These are phyloP conservation scores for Drosophila lutescens DNA, from an alignment of 2,888 invertebrate genomes.

Conservation along the genomic window DNA sequence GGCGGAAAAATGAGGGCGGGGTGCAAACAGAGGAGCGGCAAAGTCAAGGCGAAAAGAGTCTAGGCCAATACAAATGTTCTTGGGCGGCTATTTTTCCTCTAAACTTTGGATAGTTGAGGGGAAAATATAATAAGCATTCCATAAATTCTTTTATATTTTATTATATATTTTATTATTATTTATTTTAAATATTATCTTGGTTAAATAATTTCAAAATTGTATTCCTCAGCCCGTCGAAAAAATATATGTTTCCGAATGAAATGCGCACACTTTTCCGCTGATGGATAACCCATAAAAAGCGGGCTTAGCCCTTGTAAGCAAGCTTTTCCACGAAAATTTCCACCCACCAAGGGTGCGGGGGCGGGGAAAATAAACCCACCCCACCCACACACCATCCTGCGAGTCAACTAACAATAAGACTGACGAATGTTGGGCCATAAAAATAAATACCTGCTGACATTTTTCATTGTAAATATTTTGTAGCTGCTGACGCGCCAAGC, in stretches of 20 bases:
- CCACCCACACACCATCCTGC: not conserved
- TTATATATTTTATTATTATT: not conserved
- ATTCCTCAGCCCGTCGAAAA: not conserved
- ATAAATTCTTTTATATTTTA: not conserved
- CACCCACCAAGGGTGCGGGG: not conserved
- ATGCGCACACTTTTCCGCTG: conserved; percentile 8
- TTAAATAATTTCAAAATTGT: not conserved
- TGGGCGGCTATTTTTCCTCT: not conserved
- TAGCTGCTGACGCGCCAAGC: conserved; percentile 71
- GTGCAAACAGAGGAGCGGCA: conserved; percentile 24
- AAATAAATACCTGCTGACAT: conserved; percentile 81
- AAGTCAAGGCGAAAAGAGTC: conserved; percentile 33
- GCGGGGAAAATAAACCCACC: not conserved
- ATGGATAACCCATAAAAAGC: conserved; percentile 37
- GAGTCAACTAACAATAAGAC: conserved; percentile 73
- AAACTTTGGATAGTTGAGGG: not conserved
- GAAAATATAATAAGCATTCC: not conserved
- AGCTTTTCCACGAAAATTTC: conserved; percentile 31
- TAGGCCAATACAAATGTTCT: conserved; percentile 7
- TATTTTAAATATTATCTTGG: not conserved
- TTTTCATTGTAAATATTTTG: conserved; percentile 80
- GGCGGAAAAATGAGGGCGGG: conserved; percentile 1
- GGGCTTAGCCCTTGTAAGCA: conserved; percentile 29
- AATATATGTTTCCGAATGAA: not conserved
- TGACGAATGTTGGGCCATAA: conserved; percentile 78